phyloP scores from a whole-genome alignment of 1,140 invertebrate species.

The Scaptomyza montana region DNA sequence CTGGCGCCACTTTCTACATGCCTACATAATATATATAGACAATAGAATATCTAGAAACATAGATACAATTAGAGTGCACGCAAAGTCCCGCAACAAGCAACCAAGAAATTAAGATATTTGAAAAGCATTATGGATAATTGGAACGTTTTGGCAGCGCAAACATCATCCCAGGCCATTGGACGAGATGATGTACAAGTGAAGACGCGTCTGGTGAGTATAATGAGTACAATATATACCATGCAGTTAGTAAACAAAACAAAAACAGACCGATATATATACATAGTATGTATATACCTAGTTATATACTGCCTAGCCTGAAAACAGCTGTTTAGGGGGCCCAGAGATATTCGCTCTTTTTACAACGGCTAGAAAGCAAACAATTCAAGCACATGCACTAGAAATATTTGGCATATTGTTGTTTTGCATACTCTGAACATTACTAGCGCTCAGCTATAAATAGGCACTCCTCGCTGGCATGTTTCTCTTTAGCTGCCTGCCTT shows the following conservation, averaged over 20 bases:
- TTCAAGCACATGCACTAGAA: conserved; percentile 34
- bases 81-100: conserved; percentile 8
- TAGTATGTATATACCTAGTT: conserved; percentile 13
- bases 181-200: conserved; percentile 67
- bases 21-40: conserved; percentile 15
- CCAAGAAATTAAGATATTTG: conserved; percentile 21
- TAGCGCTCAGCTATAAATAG: conserved; percentile 73
- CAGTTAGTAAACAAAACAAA: conserved; percentile 63
- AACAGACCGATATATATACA: conserved; percentile 30
- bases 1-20: conserved; percentile 10
- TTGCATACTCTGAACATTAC: conserved; percentile 48
- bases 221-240: not conserved
- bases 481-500: conserved; percentile 61
- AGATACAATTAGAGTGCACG: conserved; percentile 12
- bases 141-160: conserved; percentile 83
- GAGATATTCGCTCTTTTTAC: conserved; percentile 40
- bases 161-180: conserved; percentile 74
- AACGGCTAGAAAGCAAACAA: conserved; percentile 20
- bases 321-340: conserved; percentile 40
- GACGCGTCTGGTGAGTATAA: conserved; percentile 75
- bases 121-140: conserved; percentile 76
- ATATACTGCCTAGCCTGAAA: conserved; percentile 25
- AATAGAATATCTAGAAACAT: conserved; percentile 25
- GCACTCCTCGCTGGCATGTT: conserved; percentile 24
- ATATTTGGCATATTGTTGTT: conserved; percentile 43